Conservation (phyloP, 2,797 vertebrate genomes). For the Chaetophractus vellerosus region DNA sequence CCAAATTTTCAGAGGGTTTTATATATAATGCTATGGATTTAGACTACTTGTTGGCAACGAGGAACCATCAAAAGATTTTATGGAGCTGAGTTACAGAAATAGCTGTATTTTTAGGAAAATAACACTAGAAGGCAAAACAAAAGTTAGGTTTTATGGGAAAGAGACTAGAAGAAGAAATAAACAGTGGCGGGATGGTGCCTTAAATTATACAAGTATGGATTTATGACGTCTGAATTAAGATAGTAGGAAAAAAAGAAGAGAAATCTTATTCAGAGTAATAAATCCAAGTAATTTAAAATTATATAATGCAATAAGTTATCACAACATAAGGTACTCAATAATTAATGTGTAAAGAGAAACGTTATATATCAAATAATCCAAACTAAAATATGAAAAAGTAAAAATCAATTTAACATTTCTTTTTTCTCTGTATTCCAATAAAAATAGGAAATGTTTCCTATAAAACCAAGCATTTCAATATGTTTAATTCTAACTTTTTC, state of each 20-base stretch:
- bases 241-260: neutral
- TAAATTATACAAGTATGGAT: neutral
- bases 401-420: constrained; percentile 13
- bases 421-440: neutral
- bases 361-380: constrained; percentile 19
- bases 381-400: neutral
- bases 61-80: neutral
- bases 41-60: neutral
- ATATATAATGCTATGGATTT: neutral
- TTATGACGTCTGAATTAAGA: neutral
- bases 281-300: neutral
- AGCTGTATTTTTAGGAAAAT: neutral
- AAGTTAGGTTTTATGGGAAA: neutral
- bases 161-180: neutral
- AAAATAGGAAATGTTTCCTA: neutral
- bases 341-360: neutral
- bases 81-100: neutral
- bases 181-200: neutral
- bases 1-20: neutral
- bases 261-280: neutral
- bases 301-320: neutral
- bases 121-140: neutral
- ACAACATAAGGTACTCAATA: neutral
- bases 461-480: neutral
- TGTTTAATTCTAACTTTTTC: constrained; percentile 26